Conservation (phyloP, 2,888 invertebrate genomes). For the Lepidochitona cinerea region DNA sequence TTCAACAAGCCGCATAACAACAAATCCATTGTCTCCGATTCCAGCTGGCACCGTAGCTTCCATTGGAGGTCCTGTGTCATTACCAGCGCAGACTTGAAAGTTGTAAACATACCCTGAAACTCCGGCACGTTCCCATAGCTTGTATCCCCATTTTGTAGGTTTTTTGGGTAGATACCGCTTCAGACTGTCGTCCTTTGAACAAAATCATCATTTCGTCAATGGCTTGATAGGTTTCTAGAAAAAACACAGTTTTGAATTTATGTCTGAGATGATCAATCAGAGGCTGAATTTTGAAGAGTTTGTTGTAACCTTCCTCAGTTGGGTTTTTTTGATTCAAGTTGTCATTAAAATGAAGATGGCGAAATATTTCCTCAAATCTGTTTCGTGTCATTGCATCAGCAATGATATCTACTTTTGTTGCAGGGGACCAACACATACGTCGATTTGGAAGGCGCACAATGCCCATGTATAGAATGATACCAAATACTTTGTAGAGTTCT, state of each 20-base stretch:
- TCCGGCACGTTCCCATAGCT: conserved; percentile 33
- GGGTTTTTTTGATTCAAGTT: conserved; percentile 10
- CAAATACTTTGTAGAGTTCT: conserved; percentile 21
- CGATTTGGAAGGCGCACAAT: conserved; percentile 16
- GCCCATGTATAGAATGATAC: conserved; percentile 20
- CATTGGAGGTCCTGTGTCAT: background rate
- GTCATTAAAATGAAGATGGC: conserved; percentile 18
- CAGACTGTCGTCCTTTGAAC: conserved; percentile 19
- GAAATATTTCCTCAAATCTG: conserved; percentile 14
- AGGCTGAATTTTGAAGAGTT: conserved; percentile 27
- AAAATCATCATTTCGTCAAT: conserved; percentile 28
- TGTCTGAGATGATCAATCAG: conserved; percentile 21
- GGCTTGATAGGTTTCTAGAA: conserved; percentile 18
- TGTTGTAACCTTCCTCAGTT: conserved; percentile 13
- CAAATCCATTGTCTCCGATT: conserved; percentile 21
- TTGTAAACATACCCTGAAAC: conserved; percentile 29
- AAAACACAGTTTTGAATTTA: conserved; percentile 15
- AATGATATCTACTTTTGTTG: conserved; percentile 14
- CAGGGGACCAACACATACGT: conserved; percentile 20
- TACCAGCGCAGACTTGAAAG: conserved; percentile 27
- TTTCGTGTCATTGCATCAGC: conserved; percentile 23
- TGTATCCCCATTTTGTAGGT: conserved; percentile 29
- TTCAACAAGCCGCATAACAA: conserved; percentile 15
- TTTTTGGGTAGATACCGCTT: conserved; percentile 27
- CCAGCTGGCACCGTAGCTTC: conserved; percentile 3